Conservation (phyloP, 2,888 invertebrate species). For the Paralinhomoeus sp. region DNA sequence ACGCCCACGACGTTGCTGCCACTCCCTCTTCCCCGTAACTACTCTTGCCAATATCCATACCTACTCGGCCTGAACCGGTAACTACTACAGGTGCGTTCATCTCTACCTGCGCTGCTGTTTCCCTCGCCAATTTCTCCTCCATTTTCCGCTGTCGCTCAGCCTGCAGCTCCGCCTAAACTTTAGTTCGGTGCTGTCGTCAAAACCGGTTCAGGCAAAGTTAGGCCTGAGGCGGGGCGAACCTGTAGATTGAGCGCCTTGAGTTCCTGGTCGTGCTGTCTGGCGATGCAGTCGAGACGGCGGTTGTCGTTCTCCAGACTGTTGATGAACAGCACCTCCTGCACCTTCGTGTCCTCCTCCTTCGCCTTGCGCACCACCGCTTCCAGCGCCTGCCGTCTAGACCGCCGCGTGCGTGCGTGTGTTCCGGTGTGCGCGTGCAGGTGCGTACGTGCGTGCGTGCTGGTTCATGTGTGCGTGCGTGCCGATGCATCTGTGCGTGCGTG, state of each 20-base stretch:
- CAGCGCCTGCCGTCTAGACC: slow-evolving; percentile 43
- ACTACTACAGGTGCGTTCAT: no score
- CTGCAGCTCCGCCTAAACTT: slow-evolving; percentile 33
- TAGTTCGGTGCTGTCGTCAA: no score
- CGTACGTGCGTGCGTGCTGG: no score
- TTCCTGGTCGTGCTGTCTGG: slow-evolving; percentile 35
- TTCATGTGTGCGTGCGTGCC: no score
- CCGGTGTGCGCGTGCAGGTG: background rate
- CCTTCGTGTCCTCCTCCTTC: slow-evolving; percentile 85
- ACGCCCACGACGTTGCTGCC: background rate
- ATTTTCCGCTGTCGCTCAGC: slow-evolving; percentile 57
- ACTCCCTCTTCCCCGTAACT: no score
- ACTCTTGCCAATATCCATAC: no score
- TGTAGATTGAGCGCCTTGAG: slow-evolving; percentile 38
- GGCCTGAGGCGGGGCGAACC: no score
- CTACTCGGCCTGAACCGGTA: no score
- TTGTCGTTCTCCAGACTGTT: slow-evolving; percentile 85
- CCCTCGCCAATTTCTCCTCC: slow-evolving; percentile 79
- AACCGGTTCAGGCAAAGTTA: no score
- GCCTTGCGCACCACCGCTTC: slow-evolving; percentile 61
- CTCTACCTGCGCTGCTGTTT: slow-evolving; percentile 61
- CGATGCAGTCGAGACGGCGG: slow-evolving; percentile 66
- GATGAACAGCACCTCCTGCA: slow-evolving; percentile 89
- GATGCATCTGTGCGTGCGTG: no score
- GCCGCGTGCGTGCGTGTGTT: no score